These are phyloP conservation scores for Archips crataeganus DNA, from an alignment of 2,888 invertebrate species.

Conservation along the genomic window DNA sequence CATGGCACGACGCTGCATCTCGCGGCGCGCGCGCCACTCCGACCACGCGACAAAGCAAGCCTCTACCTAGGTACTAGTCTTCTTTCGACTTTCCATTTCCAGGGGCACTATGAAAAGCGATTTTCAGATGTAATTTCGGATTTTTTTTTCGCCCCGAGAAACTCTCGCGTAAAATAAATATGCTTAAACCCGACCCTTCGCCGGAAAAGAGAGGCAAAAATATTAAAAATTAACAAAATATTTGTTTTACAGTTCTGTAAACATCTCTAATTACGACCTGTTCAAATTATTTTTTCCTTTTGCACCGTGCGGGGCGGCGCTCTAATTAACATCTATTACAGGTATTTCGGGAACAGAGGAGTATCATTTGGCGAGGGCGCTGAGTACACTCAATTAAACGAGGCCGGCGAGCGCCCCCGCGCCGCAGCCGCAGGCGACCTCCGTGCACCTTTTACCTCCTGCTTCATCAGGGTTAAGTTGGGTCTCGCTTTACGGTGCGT, in stretches of 20 bases:
- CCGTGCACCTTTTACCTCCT: conserved; percentile 34
- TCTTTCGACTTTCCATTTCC: conserved; percentile 41
- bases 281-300: conserved; percentile 83
- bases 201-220: conserved; percentile 69
- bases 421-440: conserved; percentile 40
- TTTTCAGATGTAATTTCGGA: conserved; percentile 78
- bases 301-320: conserved; percentile 71
- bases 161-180: conserved; percentile 79
- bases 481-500: not conserved
- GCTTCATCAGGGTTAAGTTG: conserved; percentile 37
- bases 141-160: conserved; percentile 71
- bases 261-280: conserved; percentile 85
- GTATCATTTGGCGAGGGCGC: conserved; percentile 82
- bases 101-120: conserved; percentile 50
- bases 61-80: not conserved
- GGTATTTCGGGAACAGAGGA: conserved; percentile 81
- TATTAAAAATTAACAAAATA: conserved; percentile 84
- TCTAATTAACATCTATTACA: conserved; percentile 85
- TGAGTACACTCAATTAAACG: conserved; percentile 85
- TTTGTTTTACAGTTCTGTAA: conserved; percentile 84
- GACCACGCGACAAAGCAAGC: conserved; percentile 25
- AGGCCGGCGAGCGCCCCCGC: conserved; percentile 51
- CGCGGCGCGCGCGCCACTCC: conserved; percentile 31
- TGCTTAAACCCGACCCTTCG: conserved; percentile 81
- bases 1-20: conserved; percentile 46